A percentile compares a stretch with the other conserved stretches of the same genome.
Conservation (phyloP, 2,888 invertebrate species). For the Hirtodrosophila trivittata region DNA sequence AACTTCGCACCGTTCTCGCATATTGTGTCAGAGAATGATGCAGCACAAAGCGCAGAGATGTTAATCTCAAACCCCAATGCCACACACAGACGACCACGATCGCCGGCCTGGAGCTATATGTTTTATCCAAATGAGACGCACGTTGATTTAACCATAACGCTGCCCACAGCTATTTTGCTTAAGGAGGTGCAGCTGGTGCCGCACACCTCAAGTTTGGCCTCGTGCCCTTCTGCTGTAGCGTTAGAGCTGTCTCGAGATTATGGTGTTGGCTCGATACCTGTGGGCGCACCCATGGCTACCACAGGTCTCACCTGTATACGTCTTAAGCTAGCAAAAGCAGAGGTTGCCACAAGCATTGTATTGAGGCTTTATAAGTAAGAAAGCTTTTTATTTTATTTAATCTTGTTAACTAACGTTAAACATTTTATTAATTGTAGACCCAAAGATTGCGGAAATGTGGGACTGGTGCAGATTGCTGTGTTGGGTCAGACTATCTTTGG, state of each 20-base stretch:
- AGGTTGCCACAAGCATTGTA: constrained; percentile 93
- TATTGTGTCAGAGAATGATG: constrained; percentile 91
- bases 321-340: constrained; percentile 91
- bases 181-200: constrained; percentile 95
- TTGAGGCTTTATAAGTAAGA: constrained; percentile 84
- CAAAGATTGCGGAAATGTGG: constrained; percentile 94
- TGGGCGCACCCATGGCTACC: constrained; percentile 93
- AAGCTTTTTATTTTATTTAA: no score
- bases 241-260: constrained; percentile 93
- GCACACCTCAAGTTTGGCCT: constrained; percentile 92
- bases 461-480: constrained; percentile 93
- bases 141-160: constrained; percentile 92
- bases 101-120: constrained; percentile 98
- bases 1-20: constrained; percentile 95
- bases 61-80: constrained; percentile 92
- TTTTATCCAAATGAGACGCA: constrained; percentile 95
- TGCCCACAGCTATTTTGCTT: constrained; percentile 94
- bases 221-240: constrained; percentile 95
- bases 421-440: constrained; percentile 85
- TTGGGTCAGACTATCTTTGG: constrained; percentile 93
- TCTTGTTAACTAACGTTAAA: no score
- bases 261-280: constrained; percentile 90
- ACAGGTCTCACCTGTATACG: constrained; percentile 95
- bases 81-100: constrained; percentile 92
- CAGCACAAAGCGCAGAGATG: constrained; percentile 95